Percentiles rank a stretch among this genome's conserved stretches.
phyloP scores from a whole-genome alignment of 2,113 vertebrate species.

The Onychostoma macrolepis region DNA sequence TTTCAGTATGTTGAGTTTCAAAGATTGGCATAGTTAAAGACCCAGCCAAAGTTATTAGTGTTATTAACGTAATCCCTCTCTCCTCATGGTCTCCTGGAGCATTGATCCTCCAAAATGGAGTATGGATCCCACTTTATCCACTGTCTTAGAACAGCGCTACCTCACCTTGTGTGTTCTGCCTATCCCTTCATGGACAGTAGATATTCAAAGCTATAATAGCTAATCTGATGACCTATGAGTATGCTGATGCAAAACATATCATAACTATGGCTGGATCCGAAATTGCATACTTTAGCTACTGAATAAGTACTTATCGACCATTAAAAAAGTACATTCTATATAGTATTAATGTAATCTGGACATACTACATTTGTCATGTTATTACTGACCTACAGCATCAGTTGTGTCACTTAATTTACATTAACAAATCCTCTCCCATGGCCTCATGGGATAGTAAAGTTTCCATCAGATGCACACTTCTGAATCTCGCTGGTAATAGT shows the following conservation, averaged over 20 bases:
- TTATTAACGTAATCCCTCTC: slow-evolving; percentile 41
- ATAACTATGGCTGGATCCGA: neutral
- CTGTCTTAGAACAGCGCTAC: slow-evolving; percentile 28
- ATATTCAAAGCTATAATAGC: neutral
- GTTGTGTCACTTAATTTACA: too few species aligned
- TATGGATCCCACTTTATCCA: slow-evolving; percentile 52
- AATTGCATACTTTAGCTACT: neutral
- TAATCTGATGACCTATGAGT: neutral
- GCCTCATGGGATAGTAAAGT: too few species aligned
- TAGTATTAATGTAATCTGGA: neutral
- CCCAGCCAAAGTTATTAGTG: slow-evolving; percentile 38
- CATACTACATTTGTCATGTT: neutral
- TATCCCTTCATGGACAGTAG: neutral
- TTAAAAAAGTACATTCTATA: too few species aligned
- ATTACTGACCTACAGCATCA: too few species aligned
- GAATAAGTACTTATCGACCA: neutral
- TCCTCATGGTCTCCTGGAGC: slow-evolving; percentile 27
- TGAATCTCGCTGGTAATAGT: too few species aligned
- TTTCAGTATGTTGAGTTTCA: slow-evolving; percentile 4
- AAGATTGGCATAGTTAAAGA: slow-evolving; percentile 11
- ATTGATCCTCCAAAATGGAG: slow-evolving; percentile 55
- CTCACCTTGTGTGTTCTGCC: slow-evolving; percentile 24
- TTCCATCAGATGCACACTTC: too few species aligned
- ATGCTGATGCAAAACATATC: neutral
- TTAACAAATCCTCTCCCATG: too few species aligned